phyloP scores from a whole-genome alignment of 2,888 invertebrate species.

The Sphinx pinastri region DNA sequence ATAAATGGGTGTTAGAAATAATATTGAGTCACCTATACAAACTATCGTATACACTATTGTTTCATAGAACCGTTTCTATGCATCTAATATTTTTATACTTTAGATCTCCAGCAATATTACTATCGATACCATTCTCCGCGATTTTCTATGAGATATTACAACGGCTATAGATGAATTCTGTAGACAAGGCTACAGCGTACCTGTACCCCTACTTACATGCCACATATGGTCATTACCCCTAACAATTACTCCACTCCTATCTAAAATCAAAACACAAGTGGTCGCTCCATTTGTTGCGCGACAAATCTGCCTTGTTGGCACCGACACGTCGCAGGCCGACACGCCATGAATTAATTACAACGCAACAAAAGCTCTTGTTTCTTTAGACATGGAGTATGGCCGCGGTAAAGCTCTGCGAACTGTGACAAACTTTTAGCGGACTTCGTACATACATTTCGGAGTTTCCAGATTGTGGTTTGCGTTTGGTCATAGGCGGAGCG shows the following conservation, averaged over 20 bases:
- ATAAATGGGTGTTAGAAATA: too few species aligned
- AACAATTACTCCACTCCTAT: background rate
- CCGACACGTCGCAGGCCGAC: slow-evolving; percentile 28
- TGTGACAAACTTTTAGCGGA: slow-evolving; percentile 36
- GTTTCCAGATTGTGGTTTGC: background rate
- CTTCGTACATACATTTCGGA: slow-evolving; percentile 34
- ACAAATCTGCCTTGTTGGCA: slow-evolving; percentile 14
- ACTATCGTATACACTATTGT: too few species aligned
- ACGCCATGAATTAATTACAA: slow-evolving; percentile 64
- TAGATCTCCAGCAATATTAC: too few species aligned
- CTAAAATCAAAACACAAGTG: background rate
- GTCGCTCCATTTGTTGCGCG: background rate
- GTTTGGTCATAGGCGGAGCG: background rate
- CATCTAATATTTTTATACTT: too few species aligned
- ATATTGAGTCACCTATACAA: too few species aligned
- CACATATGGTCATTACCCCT: too few species aligned
- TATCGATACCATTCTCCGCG: too few species aligned
- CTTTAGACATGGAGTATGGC: slow-evolving; percentile 52
- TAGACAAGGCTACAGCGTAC: too few species aligned
- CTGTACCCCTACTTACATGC: too few species aligned
- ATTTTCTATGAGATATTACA: too few species aligned
- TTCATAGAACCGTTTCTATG: too few species aligned
- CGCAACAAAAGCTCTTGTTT: slow-evolving; percentile 48
- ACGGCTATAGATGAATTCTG: too few species aligned
- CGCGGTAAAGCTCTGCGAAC: slow-evolving; percentile 39